Percentiles rank a stretch among this genome's conserved stretches.
Evolutionary conservation across 2,113 vertebrate species (phyloP).

Genomic region (Psilopsiagon aurifrons): DNA sequence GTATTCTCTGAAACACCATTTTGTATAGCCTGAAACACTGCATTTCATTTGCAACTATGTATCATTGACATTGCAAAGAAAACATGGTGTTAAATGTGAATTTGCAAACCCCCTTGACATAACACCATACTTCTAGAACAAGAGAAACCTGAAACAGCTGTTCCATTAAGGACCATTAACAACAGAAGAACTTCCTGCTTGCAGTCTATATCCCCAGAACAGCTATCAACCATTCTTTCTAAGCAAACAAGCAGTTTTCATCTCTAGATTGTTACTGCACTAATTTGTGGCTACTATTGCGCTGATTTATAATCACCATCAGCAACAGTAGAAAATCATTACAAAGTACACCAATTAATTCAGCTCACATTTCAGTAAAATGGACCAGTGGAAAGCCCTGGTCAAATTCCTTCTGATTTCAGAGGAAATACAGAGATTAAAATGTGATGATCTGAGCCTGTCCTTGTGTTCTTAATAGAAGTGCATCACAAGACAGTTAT

Average conservation of each 20-base stretch:
- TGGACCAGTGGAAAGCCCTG: background rate
- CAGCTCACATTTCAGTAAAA: constrained; percentile 1
- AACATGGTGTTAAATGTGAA: background rate
- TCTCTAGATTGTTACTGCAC: background rate
- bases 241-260: background rate
- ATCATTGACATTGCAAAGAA: background rate
- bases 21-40: background rate
- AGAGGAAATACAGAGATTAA: background rate
- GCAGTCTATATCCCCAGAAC: background rate
- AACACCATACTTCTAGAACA: background rate
- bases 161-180: background rate
- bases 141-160: background rate
- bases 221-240: background rate
- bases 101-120: background rate
- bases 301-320: background rate
- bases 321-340: background rate
- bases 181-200: background rate
- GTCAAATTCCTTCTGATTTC: background rate
- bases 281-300: background rate
- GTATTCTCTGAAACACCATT: background rate
- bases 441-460: background rate
- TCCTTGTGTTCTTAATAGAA: background rate
- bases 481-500: background rate
- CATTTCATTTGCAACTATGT: background rate
- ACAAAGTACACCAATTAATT: background rate